Base-by-base conservation (phyloP, 2,797 vertebrate genomes). In the Pitangus sulphuratus region DNA sequence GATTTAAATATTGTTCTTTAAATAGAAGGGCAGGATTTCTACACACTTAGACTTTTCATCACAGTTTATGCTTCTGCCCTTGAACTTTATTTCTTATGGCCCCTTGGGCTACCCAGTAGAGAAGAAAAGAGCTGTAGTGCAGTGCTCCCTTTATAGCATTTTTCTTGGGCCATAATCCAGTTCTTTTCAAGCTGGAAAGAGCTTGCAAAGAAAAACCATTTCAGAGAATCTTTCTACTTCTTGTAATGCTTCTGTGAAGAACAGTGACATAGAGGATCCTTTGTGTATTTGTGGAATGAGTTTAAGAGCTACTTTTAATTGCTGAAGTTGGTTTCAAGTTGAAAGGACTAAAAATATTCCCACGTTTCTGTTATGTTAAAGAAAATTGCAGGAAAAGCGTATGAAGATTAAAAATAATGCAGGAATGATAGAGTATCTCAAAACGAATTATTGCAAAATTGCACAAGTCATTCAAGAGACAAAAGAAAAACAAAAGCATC, bases 311-410 rank as follows among this genome's bases (percentile, higher is more conserved):
- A 40, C 28, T 93, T 92, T 95, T 93, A 93, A 26, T 61, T 90
- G 62, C 35, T 89, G 47, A 61, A 92, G 72, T 50, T 65, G 54
- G 19, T 90, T 93, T 92, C 33, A 70, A 84, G 86, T 56, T 62
- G 50, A 78, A 94, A 71, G 33, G 30, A 76, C 53, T 87, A 26
- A 88, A 77, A 84, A 37, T 33, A 57, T 64, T 45, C 11, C 54
- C 74, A 33, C n/a, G 61, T 84, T 79, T 91, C 71, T 87, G 44
- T 93, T 76, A 61, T 76, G 33, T 97, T 91, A 83, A 97, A 99
- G 99, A 94, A 98, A 98, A 37, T 93, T 99, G 50, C 98, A 98
- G 91, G 99, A 98, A 79, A 95, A 94, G 58, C 97, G 44, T 35
- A 91, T 98, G 97, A 99, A 98, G 96, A 97, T 98, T 22, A 95